A percentile compares a stretch with the other conserved stretches of the same genome.
Evolutionary conservation across 2,797 vertebrate genomes (phyloP).

Genomic region (Avahi laniger): DNA sequence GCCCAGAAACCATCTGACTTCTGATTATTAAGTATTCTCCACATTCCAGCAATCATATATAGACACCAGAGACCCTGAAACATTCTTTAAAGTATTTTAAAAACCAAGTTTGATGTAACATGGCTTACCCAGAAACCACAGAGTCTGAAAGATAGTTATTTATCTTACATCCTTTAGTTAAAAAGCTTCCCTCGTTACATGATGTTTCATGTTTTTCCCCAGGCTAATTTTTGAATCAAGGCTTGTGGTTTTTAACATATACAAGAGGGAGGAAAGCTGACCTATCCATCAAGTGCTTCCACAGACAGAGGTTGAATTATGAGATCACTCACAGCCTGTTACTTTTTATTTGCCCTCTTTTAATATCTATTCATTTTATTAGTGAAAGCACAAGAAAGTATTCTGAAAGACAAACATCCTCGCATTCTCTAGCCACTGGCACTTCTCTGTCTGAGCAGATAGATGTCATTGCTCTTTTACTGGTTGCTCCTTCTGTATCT

Average conservation of each 20-base stretch:
- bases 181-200: not conserved
- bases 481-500: not conserved
- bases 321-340: not conserved
- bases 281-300: not conserved
- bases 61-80: not conserved
- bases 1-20: not conserved
- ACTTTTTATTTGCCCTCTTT: not conserved
- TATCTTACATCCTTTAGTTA: not conserved
- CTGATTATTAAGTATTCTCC: not conserved
- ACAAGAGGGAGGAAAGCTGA: not conserved
- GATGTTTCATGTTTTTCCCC: not conserved
- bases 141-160: not conserved
- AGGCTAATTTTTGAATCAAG: slow-evolving; percentile 27
- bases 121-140: not conserved
- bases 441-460: not conserved
- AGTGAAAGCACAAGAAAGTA: not conserved
- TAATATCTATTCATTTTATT: not conserved
- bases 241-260: slow-evolving; percentile 35
- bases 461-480: not conserved
- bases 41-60: not conserved
- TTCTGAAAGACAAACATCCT: not conserved
- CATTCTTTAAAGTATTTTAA: slow-evolving; percentile 15
- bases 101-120: slow-evolving; percentile 13
- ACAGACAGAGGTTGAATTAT: not conserved
- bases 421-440: not conserved